Evolutionary conservation across 2,888 invertebrate genomes (phyloP), one percentile per base, ranked within the genome.

Genomic region (Phania funesta): DNA sequence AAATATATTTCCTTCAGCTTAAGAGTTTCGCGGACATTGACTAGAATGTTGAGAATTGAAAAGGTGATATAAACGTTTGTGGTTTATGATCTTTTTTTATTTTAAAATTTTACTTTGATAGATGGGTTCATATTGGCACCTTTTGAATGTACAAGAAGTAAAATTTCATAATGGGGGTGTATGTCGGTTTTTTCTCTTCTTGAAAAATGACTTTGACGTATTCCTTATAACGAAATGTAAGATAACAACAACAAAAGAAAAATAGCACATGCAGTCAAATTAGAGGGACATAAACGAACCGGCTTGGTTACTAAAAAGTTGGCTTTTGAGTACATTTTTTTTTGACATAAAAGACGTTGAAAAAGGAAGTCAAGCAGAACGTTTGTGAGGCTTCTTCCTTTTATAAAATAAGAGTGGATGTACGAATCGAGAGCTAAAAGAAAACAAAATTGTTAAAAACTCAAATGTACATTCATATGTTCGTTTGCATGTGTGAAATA

Each of bases 281-380:
- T 35, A 62, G 29, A 62, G 62, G 54, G 20, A 67, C 24, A 46
- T 48, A 73, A 26, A 52, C 48, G 67, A 73, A 35, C 20, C 32
- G 20, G 35, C 16, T 50, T 32, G 44, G 24, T 68, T 41, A 41
- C 68, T 64, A 52, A 56, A 48, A 65, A 65, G 50, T 32, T 56
- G 46, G 22, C 20, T 50, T 71, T 75, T 46, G 65, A 56, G 41
- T 52, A 22, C 18, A 65, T 50, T 50, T 2, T 9, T 11, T 35
- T 38, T 20, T 35, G 7, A 50, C 38, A 64, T 54, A 81, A 84
- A 83, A 85, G 80, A 85, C 84, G 83, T 85, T 86, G 83, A 68
- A 74, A 67, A 84, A 84, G 84, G 86, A 85, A 86, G 85, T 86
- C 84, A 85, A 84, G 83, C 84, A 84, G 75, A 86, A 85, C 85